A percentile compares a stretch with the other conserved stretches of the same genome.
Evolutionary conservation across 2,888 invertebrate genomes (phyloP).

Genomic region (Callimorpha dominula): DNA sequence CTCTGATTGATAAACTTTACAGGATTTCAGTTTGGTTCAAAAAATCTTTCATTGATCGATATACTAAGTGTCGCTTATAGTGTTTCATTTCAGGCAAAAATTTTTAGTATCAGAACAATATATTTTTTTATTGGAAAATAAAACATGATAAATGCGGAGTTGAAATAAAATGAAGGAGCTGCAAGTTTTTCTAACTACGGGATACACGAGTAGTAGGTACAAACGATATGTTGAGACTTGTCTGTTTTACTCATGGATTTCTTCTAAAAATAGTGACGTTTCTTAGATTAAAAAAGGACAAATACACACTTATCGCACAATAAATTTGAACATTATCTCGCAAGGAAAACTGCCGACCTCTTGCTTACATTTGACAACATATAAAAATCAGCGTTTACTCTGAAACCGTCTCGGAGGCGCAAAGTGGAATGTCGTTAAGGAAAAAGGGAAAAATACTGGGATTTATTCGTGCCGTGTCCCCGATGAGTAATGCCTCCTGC

Average conservation of each 20-base stretch:
- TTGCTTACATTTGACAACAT: slow-evolving; percentile 50
- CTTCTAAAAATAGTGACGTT: background rate
- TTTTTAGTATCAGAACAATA: too few species aligned
- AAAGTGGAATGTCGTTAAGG: slow-evolving; percentile 59
- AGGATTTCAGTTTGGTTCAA: too few species aligned
- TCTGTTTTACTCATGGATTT: background rate
- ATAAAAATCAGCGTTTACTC: slow-evolving; percentile 52
- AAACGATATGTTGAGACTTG: background rate
- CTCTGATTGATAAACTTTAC: too few species aligned
- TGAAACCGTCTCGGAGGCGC: slow-evolving; percentile 49
- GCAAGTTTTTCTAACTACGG: background rate
- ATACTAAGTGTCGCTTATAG: too few species aligned
- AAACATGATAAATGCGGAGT: too few species aligned
- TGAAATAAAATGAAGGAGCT: background rate
- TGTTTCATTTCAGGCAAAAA: too few species aligned
- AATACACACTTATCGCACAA: slow-evolving; percentile 35
- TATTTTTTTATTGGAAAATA: too few species aligned
- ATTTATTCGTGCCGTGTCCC: slow-evolving; percentile 62
- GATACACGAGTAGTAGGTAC: background rate
- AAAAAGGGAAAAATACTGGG: slow-evolving; percentile 58
- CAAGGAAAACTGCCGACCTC: slow-evolving; percentile 35
- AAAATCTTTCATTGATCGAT: too few species aligned
- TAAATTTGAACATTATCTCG: slow-evolving; percentile 41
- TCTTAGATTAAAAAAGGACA: slow-evolving; percentile 17
- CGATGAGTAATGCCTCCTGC: slow-evolving; percentile 71